These are phyloP conservation scores for Apteryx owenii DNA, from an alignment of 2,113 vertebrate species.

Conservation along the genomic window DNA sequence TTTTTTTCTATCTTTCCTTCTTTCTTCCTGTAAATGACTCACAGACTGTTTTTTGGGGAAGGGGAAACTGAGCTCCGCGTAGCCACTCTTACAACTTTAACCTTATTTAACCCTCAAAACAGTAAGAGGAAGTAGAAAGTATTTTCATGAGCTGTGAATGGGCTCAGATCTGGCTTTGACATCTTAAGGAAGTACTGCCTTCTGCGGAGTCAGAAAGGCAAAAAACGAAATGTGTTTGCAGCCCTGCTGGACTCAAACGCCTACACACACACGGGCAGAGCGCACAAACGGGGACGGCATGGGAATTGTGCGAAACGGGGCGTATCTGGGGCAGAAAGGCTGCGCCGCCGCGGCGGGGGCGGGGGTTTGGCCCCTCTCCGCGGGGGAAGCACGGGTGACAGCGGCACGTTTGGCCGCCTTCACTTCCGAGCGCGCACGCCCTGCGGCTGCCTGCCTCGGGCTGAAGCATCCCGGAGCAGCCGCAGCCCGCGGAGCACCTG, in stretches of 20 bases:
- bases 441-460: neutral
- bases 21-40: neutral
- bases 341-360: neutral
- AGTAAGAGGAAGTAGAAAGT: slow-evolving; percentile 56
- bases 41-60: neutral
- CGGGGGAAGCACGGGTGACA: neutral
- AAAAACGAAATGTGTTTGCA: neutral
- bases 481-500: neutral
- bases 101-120: slow-evolving; percentile 54
- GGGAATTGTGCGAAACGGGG: neutral
- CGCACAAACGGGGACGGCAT: neutral
- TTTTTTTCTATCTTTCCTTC: neutral
- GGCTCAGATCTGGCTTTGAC: slow-evolving; percentile 46
- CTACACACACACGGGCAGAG: too few species aligned
- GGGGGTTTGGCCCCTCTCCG: too few species aligned
- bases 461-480: too few species aligned
- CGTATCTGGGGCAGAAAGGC: neutral
- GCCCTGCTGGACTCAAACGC: neutral
- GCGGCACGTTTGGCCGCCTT: neutral
- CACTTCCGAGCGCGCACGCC: neutral
- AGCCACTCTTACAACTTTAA: neutral
- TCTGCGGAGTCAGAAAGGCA: neutral
- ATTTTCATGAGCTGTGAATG: slow-evolving; percentile 57
- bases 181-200: slow-evolving; percentile 44
- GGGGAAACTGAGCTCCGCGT: neutral